Conservation (phyloP, 2,888 invertebrate genomes). For the Drosophila mulleri region DNA sequence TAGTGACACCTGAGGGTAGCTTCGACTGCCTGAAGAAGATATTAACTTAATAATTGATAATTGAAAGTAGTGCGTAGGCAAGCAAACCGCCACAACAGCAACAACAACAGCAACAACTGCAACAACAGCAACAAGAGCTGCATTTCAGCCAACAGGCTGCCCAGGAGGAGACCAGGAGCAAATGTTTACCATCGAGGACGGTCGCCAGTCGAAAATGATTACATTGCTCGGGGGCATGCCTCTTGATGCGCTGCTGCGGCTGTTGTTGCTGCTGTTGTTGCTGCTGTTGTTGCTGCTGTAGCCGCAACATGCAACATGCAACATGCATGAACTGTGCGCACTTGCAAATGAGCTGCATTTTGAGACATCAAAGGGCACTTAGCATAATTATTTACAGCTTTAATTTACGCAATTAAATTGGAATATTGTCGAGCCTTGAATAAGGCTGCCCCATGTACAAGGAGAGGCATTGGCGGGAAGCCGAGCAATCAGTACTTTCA, state of each 20-base stretch:
- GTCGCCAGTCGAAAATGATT: constrained; percentile 70
- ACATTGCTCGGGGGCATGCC: constrained; percentile 61
- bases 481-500: constrained; percentile 31
- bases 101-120: background rate
- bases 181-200: constrained; percentile 8
- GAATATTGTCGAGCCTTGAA: constrained; percentile 55
- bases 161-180: constrained; percentile 28
- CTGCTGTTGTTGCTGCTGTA: constrained; percentile 4
- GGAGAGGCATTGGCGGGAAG: background rate
- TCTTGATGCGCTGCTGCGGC: constrained; percentile 51
- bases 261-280: constrained; percentile 20
- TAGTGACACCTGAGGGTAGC: constrained; percentile 53
- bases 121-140: background rate
- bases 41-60: constrained; percentile 80
- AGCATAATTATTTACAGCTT: constrained; percentile 84
- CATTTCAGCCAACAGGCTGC: constrained; percentile 30
- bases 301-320: constrained; percentile 9
- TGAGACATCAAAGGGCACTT: constrained; percentile 83
- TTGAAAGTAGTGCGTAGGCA: constrained; percentile 65
- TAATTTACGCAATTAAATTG: constrained; percentile 84
- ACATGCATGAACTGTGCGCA: constrained; percentile 45
- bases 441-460: background rate
- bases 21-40: constrained; percentile 69
- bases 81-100: background rate
- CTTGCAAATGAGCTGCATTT: constrained; percentile 82